Evolutionary conservation across 2,797 vertebrate species (phyloP).

Genomic region (Melopsittacus undulatus): DNA sequence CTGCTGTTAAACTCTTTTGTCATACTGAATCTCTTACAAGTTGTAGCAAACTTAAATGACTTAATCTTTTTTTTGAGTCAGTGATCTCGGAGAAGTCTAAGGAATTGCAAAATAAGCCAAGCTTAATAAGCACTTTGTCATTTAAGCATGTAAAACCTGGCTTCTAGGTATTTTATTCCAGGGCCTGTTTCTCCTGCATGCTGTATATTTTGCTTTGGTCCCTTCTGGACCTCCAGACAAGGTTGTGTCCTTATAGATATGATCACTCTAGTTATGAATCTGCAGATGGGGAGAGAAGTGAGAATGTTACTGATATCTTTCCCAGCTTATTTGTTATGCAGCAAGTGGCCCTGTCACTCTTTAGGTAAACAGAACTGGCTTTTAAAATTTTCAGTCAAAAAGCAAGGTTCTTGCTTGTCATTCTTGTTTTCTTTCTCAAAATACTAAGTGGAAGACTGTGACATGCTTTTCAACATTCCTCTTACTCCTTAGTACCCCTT

Average conservation of each 20-base stretch:
- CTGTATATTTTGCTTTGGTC: neutral
- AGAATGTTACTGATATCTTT: neutral
- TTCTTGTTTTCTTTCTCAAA: neutral
- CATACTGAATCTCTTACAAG: neutral
- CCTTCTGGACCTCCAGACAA: neutral
- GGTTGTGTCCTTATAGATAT: neutral
- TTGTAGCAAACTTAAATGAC: neutral
- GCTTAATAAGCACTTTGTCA: neutral
- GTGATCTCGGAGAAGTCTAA: neutral
- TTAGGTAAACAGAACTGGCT: neutral
- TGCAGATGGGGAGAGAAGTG: neutral
- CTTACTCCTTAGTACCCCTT: neutral
- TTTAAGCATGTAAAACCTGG: neutral
- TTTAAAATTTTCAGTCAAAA: neutral
- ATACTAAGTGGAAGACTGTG: neutral
- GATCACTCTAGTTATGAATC: neutral
- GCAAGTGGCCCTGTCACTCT: neutral
- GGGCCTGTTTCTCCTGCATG: neutral
- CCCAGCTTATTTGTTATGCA: neutral
- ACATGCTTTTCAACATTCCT: neutral
- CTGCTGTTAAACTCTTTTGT: neutral
- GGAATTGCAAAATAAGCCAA: neutral
- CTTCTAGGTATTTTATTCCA: neutral
- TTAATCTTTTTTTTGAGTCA: neutral
- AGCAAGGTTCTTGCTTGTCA: neutral